Evolutionary conservation across 2,797 vertebrate genomes (phyloP), one percentile per base, ranked within the genome.

Genomic region (Knipowitschia caucasica): DNA sequence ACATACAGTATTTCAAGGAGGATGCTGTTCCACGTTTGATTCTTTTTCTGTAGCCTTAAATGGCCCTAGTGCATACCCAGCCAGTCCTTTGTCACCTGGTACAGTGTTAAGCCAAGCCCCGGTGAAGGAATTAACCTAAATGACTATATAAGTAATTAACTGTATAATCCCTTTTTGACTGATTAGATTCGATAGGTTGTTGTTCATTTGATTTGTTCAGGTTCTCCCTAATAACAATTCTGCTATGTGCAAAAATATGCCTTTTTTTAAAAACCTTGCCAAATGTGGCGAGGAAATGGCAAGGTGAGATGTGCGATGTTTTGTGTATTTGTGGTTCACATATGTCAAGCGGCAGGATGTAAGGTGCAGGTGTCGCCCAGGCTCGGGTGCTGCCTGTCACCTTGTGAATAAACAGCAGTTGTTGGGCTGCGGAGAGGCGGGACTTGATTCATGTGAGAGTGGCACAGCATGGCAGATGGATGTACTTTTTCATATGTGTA

Each of bases 321-420:
- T 58, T 65, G 5, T 67, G 35, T 43, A 67, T 66, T 59, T 50
- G 31, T 56, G 80, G 68, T 80, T 82, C 72, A 75, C 83, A 86
- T 83, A 83, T 88, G 83, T 86, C 80, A 83, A 82, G 50, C 79
- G 64, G 81, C 78, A 86, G 81, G 83, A 86, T 83, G 83, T 69
- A 85, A 83, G 86, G 80, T 84, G 78, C 81, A 78, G 21, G 56
- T 91, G 91, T 74, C 80, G 89, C 89, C 81, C 81, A 84, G 86
- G 89, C 86, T 88, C 64, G 78, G 64, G 45, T 61, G 85, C 84
- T 83, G 86, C 86, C 87, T 92, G 90, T 89, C 85, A 88, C 89
- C 80, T 87, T 86, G 86, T 88, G 89, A 89, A 88, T 81, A 89
- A 91, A 86, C 89, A 92, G 89, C 89, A 90, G 91, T 92, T 91